phyloP scores from a whole-genome alignment of 2,888 invertebrate species.

The Yponomeuta malinellus region DNA sequence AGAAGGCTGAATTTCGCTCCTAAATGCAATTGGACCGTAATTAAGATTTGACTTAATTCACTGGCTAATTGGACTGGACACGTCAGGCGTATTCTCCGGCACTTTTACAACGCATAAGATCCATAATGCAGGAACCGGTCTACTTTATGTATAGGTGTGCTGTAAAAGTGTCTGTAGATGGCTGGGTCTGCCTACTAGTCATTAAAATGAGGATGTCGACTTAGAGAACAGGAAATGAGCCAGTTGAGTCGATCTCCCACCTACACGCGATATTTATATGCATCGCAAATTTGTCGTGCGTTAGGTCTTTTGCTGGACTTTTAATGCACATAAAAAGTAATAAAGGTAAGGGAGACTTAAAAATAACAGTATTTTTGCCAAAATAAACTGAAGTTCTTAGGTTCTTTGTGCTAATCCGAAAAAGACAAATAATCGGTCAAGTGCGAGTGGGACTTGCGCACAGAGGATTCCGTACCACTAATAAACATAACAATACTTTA shows the following conservation, averaged over 20 bases:
- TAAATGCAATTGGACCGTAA: conserved; percentile 30
- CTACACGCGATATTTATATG: neutral
- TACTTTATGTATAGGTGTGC: neutral
- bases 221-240: conserved; percentile 15
- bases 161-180: neutral
- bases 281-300: neutral
- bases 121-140: neutral
- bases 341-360: too few relatives aligned
- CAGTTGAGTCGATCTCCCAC: conserved; percentile 6
- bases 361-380: too few relatives aligned
- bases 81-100: neutral
- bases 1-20: neutral
- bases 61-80: conserved; percentile 23
- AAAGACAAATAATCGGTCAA: neutral
- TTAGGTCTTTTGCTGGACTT: neutral
- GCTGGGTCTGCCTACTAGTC: conserved; percentile 7
- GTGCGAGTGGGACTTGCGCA: neutral
- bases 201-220: conserved; percentile 15
- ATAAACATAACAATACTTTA: too few relatives aligned
- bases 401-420: neutral
- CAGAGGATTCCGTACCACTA: neutral
- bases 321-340: too few relatives aligned
- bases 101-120: neutral
- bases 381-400: neutral
- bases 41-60: conserved; percentile 45